Evolutionary conservation across 1,140 invertebrate genomes (phyloP), one percentile per base, ranked within the genome.

Genomic region (Calephelis virginiensis): DNA sequence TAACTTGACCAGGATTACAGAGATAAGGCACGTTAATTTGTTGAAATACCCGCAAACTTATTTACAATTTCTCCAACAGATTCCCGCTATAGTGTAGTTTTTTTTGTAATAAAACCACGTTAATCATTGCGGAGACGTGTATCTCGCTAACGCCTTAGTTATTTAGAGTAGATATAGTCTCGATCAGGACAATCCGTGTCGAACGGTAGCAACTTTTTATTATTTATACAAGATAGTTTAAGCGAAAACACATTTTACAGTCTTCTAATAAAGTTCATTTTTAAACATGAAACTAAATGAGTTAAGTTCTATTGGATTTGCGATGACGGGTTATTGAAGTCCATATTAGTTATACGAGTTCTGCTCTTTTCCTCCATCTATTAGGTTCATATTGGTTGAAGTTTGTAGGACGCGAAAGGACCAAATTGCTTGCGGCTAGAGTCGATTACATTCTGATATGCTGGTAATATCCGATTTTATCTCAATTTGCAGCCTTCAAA

Each of bases 391-490:
- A 80, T 80, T 79, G 70, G 71, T 65, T 70, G 67, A 74, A 49
- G 60, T 47, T 65, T 47, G 64, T 59, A 64, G 69, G 61, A 56
- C 61, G 63, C 70, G 61, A 72, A 68, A 66, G 69, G 66, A 66
- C 65, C 46, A 66, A 62, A 68, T 72, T 68, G 73, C 66, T 66
- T 65, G 64, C 62, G 75, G 73, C 76, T 69, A 73, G 70, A 66
- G 71, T 73, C 78, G 78, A 87, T 87, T 82, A 82, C 74, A 68
- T 77, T 77, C 68, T 76, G 76, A 75, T 70, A 68, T 77, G 75
- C 74, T 81, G 78, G 76, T 71, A 67, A 66, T 71, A 61, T 67
- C 80, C 80, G 82, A 80, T 71, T 77, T 89, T 89, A 89, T 86
- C 84, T 81, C 60, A 63, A 49, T 72, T 62, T 66, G 75, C 62